phyloP scores from a whole-genome alignment of 2,797 vertebrate genomes.

The Heliangelus exortis region DNA sequence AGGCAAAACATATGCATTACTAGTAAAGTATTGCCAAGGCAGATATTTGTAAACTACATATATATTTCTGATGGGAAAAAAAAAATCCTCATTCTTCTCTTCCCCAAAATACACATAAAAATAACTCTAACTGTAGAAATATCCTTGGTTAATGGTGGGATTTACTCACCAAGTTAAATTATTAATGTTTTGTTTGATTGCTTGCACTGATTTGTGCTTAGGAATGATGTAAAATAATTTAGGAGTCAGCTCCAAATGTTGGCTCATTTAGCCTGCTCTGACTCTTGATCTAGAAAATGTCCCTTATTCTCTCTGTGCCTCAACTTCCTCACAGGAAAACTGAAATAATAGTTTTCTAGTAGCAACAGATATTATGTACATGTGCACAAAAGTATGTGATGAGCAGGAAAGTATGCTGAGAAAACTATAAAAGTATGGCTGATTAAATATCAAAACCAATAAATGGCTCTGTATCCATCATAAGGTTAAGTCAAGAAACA shows the following conservation, averaged over 20 bases:
- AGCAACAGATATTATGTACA: background rate
- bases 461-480: background rate
- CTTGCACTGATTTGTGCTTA: background rate
- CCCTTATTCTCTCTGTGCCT: background rate
- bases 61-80: conserved; percentile 17
- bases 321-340: background rate
- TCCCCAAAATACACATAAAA: background rate
- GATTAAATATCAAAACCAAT: background rate
- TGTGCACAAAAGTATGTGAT: background rate
- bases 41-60: background rate
- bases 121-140: background rate
- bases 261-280: background rate
- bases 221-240: background rate
- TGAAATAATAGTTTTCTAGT: background rate
- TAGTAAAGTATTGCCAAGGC: background rate
- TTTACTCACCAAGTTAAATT: background rate
- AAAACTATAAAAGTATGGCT: background rate
- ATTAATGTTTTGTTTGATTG: background rate
- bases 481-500: background rate
- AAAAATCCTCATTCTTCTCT: background rate
- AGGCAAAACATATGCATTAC: background rate
- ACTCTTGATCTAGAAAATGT: background rate
- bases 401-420: background rate
- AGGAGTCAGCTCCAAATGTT: background rate
- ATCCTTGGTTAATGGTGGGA: background rate